These are phyloP conservation scores for Phoenicopterus ruber DNA, from an alignment of 2,113 vertebrate genomes.

Conservation along the genomic window DNA sequence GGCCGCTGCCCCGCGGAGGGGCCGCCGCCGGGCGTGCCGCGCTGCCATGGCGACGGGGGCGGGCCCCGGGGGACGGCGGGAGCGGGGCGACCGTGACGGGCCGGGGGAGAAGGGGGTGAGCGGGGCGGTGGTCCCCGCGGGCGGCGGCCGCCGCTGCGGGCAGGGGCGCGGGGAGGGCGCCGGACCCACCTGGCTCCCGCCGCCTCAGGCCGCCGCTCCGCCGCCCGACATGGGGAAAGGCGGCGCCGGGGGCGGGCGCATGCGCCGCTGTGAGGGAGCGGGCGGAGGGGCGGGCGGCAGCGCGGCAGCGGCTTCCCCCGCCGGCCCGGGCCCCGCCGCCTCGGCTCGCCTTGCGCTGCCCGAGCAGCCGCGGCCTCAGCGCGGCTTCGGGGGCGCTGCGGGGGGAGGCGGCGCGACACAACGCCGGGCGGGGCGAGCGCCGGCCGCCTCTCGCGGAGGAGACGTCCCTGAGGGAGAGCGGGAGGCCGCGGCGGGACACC, in stretches of 20 bases:
- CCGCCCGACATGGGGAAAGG: not conserved
- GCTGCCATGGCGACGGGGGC: not conserved
- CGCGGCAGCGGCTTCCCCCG: rapidly evolving
- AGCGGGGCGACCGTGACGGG: not conserved
- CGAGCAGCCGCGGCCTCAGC: rapidly evolving
- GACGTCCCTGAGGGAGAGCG: not conserved
- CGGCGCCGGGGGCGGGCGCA: not conserved
- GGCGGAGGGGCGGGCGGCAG: not conserved
- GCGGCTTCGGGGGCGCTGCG: not conserved
- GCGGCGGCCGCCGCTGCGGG: not conserved
- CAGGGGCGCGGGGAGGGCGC: too few relatives aligned
- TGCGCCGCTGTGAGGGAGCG: not conserved
- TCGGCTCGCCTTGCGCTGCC: too few relatives aligned
- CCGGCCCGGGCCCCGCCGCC: too few relatives aligned
- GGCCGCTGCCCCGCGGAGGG: not conserved
- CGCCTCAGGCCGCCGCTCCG: not conserved
- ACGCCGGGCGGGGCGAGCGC: not conserved
- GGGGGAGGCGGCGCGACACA: too few relatives aligned
- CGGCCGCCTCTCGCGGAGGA: not conserved
- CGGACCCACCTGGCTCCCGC: not conserved
- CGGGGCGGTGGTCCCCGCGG: not conserved
- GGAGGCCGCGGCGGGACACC: not conserved
- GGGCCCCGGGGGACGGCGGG: not conserved
- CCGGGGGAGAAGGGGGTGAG: not conserved
- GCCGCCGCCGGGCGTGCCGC: not conserved